These are phyloP conservation scores for Nycticebus coucang DNA, from an alignment of 2,113 vertebrate genomes.

Conservation along the genomic window DNA sequence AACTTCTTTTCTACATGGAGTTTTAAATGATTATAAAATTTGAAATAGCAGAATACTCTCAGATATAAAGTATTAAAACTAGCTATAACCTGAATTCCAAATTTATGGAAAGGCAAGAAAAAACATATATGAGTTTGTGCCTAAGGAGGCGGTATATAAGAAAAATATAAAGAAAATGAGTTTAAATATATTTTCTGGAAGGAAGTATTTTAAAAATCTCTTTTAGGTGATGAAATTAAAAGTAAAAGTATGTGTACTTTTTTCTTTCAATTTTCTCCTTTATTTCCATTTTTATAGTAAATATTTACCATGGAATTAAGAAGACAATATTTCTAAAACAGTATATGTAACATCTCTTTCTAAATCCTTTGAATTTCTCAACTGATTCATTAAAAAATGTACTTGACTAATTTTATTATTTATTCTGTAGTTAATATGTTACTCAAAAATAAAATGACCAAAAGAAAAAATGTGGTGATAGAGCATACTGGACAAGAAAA, in stretches of 20 bases:
- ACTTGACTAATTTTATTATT: not conserved
- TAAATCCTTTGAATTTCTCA: not conserved
- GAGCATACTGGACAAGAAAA: not conserved
- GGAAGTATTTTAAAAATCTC: not conserved
- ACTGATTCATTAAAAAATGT: not conserved
- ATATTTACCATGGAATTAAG: not conserved
- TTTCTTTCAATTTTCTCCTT: not conserved
- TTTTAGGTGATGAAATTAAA: not conserved
- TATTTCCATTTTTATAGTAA: not conserved
- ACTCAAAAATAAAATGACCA: not conserved
- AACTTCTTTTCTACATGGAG: not conserved
- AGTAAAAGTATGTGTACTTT: not conserved
- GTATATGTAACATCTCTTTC: not conserved
- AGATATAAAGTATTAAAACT: not conserved
- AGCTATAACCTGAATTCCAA: not conserved
- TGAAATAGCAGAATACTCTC: not conserved
- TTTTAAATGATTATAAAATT: constrained; percentile 2
- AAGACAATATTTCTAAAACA: not conserved
- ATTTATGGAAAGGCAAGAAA: not conserved
- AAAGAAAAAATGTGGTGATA: not conserved
- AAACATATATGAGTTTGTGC: not conserved
- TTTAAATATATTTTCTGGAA: not conserved
- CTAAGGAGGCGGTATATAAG: not conserved
- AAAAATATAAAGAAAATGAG: not conserved
- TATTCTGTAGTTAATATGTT: not conserved